Evolutionary conservation across 2,113 vertebrate genomes (phyloP).

Genomic region (Scomber japonicus): DNA sequence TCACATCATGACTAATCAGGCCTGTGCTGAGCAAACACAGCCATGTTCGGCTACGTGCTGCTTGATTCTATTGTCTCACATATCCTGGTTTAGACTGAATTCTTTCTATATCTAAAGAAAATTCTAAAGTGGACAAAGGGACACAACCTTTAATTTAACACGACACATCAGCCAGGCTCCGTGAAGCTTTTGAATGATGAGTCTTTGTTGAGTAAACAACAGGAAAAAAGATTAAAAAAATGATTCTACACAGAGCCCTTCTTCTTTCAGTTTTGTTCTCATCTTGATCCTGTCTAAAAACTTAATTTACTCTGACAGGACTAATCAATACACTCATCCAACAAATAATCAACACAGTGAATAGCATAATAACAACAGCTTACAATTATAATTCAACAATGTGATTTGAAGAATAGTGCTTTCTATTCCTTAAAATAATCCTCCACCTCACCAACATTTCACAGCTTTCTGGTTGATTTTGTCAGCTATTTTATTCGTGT

Average conservation of each 20-base stretch:
- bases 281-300: background rate
- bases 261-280: background rate
- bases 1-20: conserved; percentile 52
- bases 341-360: background rate
- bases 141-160: conserved; percentile 10
- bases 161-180: background rate
- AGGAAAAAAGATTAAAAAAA: conserved; percentile 6
- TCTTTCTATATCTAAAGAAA: background rate
- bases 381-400: background rate
- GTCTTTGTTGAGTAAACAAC: background rate
- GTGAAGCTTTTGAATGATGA: background rate
- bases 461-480: background rate
- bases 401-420: background rate
- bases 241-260: background rate
- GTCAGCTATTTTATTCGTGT: no score
- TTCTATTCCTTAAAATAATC: background rate
- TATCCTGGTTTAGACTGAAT: background rate
- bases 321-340: background rate
- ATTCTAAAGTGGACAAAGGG: background rate
- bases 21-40: conserved; percentile 29
- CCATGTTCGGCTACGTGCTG: conserved; percentile 1
- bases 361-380: background rate
- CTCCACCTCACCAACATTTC: background rate
- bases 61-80: background rate
- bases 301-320: background rate